Conservation (phyloP, 2,113 vertebrate genomes). For the Erythrocebus patas region DNA sequence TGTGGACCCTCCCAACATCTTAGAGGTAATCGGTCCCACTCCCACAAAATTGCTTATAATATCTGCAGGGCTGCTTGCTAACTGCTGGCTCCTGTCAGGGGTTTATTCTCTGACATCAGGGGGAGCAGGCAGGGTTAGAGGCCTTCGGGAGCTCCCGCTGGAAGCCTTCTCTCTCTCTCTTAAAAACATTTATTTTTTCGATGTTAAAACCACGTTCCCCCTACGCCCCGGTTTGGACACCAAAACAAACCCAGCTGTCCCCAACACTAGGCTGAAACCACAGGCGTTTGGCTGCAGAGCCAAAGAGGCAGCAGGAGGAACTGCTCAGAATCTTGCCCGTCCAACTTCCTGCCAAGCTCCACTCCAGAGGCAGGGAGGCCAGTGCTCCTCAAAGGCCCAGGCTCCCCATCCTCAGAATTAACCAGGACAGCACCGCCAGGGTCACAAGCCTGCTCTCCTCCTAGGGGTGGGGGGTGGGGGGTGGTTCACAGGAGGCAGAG, state of each 20-base stretch:
- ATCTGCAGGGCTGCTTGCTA: neutral
- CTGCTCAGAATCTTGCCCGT: neutral
- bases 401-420: neutral
- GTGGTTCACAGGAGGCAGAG: neutral
- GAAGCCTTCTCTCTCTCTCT: conserved; percentile 7
- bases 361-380: neutral
- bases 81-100: neutral
- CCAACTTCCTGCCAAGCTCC: neutral
- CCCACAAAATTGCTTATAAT: neutral
- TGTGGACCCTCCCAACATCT: neutral
- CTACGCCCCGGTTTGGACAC: conserved; percentile 30
- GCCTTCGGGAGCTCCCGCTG: neutral
- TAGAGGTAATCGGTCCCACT: neutral
- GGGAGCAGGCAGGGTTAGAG: neutral
- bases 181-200: conserved; percentile 51
- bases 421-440: neutral
- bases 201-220: conserved; percentile 34
- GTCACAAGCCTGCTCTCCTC: neutral
- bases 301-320: conserved; percentile 24
- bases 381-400: neutral
- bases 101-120: neutral
- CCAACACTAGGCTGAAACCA: neutral
- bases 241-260: conserved; percentile 66
- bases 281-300: conserved; percentile 24
- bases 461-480: neutral